phyloP scores from a whole-genome alignment of 2,888 invertebrate genomes.

The Pseudococcus jackbeardsleyi region DNA sequence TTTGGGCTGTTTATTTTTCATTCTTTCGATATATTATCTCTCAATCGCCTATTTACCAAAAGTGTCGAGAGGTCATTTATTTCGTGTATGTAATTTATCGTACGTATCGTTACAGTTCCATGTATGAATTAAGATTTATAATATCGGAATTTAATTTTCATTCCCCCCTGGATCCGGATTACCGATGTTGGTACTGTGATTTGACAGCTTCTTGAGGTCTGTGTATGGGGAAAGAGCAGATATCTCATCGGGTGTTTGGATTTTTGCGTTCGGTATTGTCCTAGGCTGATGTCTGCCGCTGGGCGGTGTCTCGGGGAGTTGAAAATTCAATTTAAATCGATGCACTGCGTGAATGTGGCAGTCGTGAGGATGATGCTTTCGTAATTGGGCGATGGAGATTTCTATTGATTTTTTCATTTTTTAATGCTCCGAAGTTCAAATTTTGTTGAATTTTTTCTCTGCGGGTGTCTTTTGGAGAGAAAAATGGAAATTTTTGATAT shows the following conservation, averaged over 20 bases:
- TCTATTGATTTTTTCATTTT: no score
- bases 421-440: no score
- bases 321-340: not conserved
- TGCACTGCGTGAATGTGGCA: not conserved
- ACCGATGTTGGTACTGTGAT: not conserved
- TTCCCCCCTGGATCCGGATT: not conserved
- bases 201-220: not conserved
- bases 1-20: conserved; percentile 38
- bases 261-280: not conserved
- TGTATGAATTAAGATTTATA: conserved; percentile 28
- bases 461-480: no score
- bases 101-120: conserved; percentile 9
- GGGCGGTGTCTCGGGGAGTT: not conserved
- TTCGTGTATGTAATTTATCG: conserved; percentile 30
- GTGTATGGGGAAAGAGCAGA: not conserved
- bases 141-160: not conserved
- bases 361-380: no score
- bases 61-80: conserved; percentile 44
- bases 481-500: no score
- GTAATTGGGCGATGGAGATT: no score
- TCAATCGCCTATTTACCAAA: conserved; percentile 31
- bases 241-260: not conserved
- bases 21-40: conserved; percentile 44
- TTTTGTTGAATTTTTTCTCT: no score
- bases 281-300: not conserved